Conservation (phyloP, 2,888 invertebrate genomes). For the Heliconius ismenius region DNA sequence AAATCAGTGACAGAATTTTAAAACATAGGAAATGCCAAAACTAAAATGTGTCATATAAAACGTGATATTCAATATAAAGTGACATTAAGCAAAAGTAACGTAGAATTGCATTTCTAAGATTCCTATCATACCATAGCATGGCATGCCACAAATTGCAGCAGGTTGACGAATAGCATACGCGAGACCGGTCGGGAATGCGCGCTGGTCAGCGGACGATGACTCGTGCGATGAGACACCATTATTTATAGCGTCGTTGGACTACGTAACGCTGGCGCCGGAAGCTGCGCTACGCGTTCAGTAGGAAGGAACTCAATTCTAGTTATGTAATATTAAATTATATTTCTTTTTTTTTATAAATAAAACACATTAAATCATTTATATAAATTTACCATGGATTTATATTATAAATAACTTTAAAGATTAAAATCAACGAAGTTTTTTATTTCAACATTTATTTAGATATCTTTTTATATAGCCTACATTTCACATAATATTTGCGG, state of each 20-base stretch:
- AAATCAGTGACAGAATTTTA: accelerated
- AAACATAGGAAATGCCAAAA: neutral
- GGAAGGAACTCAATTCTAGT: conserved; percentile 62
- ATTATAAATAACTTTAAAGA: neutral
- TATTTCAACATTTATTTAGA: neutral
- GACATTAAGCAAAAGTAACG: conserved; percentile 2
- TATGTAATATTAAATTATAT: conserved; percentile 8
- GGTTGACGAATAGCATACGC: conserved; percentile 66
- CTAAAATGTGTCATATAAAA: neutral
- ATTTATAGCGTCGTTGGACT: conserved; percentile 72
- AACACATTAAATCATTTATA: neutral
- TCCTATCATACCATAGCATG: conserved; percentile 33
- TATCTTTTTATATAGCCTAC: neutral
- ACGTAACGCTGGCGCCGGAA: conserved; percentile 76
- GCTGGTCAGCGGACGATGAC: conserved; percentile 73
- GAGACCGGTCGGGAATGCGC: conserved; percentile 64
- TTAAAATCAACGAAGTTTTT: neutral
- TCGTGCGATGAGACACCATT: conserved; percentile 76
- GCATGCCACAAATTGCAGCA: conserved; percentile 41
- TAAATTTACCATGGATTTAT: neutral
- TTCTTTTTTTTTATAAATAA: neutral
- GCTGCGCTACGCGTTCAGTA: conserved; percentile 65
- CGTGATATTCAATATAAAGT: neutral
- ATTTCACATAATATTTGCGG: too few relatives aligned
- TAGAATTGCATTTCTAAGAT: conserved; percentile 23